Base-by-base conservation (phyloP, 2,797 vertebrate genomes). In the Trachurus trachurus region DNA sequence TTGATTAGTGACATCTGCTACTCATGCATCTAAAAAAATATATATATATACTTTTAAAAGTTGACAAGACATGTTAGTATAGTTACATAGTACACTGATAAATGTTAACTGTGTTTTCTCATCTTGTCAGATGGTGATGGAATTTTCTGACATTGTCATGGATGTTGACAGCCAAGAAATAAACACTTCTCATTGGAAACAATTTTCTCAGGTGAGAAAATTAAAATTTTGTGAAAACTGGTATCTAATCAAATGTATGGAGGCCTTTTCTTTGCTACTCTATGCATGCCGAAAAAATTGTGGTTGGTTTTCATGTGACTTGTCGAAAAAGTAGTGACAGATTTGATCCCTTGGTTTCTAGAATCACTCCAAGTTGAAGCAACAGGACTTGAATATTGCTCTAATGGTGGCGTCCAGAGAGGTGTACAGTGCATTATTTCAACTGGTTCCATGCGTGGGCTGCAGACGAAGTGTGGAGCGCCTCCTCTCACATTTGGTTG, bases 401-500 rank as follows among this genome's bases (percentile, higher is more conserved):
- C 95, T 99, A 96, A 97, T 97, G 96, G 98, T 99, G 90, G 97
- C 97, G 9, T 97, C 97, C 0, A 95, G 96, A 42, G 97, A 99
- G 90, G 96, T 99, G 76, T 93, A 97, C 92, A 94, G 94, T 57
- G 95, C 96, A 0, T 96, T 99, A 66, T 96, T 97, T 87, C 98
- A 99, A 95, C 94, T 97, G 78, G 97, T 99, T 78, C 97, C 97
- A 0, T 99, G 98, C 3, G 98, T 99, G 61, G 98, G 98, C 86
- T 99, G 98, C 89, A 96, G 98, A 58, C 96, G 97, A 56, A 99
- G 98, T 7, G 98, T 99, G 88, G 98, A 99, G 70, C 97, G 96
- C 53, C 97, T 99, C 26, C 99, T 99, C 88, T 97, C 97, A 1
- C 97, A 98, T 92, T 95, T 99, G 17, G 96, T 98, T 66, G 97